Evolutionary conservation across 37 sponge, comb jelly and placozoan species (phyloP).

Genomic region (Hormiphora californensis): DNA sequence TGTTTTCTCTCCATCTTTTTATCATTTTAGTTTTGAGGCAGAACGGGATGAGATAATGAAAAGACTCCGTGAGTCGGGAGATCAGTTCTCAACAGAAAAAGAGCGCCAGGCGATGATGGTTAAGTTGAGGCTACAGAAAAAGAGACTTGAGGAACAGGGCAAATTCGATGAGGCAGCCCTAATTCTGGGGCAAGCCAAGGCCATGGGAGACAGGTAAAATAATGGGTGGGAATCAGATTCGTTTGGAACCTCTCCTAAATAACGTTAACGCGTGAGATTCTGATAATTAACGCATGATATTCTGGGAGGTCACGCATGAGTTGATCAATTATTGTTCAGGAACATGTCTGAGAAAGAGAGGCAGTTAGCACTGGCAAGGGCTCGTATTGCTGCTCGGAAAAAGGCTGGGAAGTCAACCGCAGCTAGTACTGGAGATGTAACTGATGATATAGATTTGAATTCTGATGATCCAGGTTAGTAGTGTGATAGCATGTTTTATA

Average conservation of each 20-base stretch:
- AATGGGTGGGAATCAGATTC: no score
- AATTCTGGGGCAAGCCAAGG: not conserved
- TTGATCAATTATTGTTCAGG: not conserved
- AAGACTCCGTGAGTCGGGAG: not conserved
- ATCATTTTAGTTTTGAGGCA: constrained; percentile 6
- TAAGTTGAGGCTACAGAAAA: constrained; percentile 16
- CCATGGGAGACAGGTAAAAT: not conserved
- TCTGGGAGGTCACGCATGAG: no score
- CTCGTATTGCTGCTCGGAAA: constrained; percentile 31
- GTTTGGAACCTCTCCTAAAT: no score
- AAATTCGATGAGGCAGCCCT: constrained; percentile 34
- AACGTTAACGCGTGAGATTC: no score
- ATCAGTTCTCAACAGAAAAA: not conserved
- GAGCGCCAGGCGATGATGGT: constrained; percentile 48
- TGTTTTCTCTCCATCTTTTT: no score
- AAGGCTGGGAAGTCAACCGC: not conserved
- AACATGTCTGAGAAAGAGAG: constrained; percentile 14
- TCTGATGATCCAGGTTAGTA: not conserved
- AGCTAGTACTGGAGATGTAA: not conserved
- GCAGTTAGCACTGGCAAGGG: constrained; percentile 26
- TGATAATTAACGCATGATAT: no score
- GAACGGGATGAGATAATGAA: constrained; percentile 46
- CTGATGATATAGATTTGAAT: not conserved
- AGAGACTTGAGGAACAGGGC: constrained; percentile 6
- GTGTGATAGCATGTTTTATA: not conserved